phyloP scores from a whole-genome alignment of 2,888 invertebrate genomes.

The Globia sparganii region DNA sequence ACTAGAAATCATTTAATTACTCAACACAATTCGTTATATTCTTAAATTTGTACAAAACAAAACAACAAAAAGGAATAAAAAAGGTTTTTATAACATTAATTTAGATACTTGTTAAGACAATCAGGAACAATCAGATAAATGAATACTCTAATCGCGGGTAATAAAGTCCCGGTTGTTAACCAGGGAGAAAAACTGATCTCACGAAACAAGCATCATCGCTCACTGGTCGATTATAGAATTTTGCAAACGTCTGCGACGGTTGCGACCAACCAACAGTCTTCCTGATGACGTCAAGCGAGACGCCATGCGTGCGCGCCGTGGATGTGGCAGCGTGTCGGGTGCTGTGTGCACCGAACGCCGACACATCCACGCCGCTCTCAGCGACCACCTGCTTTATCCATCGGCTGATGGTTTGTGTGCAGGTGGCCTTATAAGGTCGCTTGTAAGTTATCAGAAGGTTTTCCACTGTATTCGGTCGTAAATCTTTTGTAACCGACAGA shows the following conservation, averaged over 20 bases:
- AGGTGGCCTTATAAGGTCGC: background rate
- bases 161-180: background rate
- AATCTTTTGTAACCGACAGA: background rate
- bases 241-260: background rate
- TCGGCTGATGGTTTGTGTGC: slow-evolving; percentile 1
- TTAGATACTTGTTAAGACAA: background rate
- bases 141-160: background rate
- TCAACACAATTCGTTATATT: no score
- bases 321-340: slow-evolving; percentile 4
- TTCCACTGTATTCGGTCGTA: background rate
- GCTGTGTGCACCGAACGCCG: slow-evolving; percentile 2
- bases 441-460: background rate
- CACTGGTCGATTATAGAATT: background rate
- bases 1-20: no score
- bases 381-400: background rate
- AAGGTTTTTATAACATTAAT: no score
- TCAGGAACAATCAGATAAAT: background rate
- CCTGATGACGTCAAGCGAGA: slow-evolving; percentile 5
- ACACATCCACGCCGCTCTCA: background rate
- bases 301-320: background rate
- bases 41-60: no score
- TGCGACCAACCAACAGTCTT: slow-evolving; percentile 4
- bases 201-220: background rate
- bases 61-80: no score
- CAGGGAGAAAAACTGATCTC: background rate